Evolutionary conservation across 2,888 invertebrate species (phyloP).

Genomic region (Glaucopsyche alexis): DNA sequence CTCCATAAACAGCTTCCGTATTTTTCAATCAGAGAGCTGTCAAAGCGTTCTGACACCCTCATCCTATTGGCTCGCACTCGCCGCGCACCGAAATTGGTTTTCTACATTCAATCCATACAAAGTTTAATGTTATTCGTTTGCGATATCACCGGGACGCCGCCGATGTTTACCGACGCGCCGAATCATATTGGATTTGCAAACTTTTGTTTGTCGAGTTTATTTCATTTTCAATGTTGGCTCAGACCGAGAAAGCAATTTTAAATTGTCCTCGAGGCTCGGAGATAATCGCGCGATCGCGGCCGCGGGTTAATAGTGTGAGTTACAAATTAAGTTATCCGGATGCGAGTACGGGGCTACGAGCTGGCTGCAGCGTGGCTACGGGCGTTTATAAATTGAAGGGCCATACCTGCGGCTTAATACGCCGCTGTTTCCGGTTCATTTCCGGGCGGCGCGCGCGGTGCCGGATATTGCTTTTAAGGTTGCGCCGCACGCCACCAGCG

Average conservation of each 20-base stretch:
- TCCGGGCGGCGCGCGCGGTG: slow-evolving; percentile 77
- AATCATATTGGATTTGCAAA: slow-evolving; percentile 81
- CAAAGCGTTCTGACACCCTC: slow-evolving; percentile 82
- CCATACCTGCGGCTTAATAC: slow-evolving; percentile 81
- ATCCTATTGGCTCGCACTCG: slow-evolving; percentile 80
- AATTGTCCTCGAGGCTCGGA: slow-evolving; percentile 58
- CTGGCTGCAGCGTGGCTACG: slow-evolving; percentile 57
- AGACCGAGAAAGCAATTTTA: slow-evolving; percentile 74
- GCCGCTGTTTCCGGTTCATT: slow-evolving; percentile 81
- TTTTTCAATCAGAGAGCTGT: slow-evolving; percentile 83
- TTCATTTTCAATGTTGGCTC: slow-evolving; percentile 70
- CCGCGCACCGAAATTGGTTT: slow-evolving; percentile 81
- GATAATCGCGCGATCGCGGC: neutral
- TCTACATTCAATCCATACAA: slow-evolving; percentile 81
- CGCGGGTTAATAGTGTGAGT: slow-evolving; percentile 43
- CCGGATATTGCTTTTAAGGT: slow-evolving; percentile 82
- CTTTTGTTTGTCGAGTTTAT: slow-evolving; percentile 80
- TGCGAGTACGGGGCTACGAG: slow-evolving; percentile 54
- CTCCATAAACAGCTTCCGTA: slow-evolving; percentile 81
- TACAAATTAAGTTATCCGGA: slow-evolving; percentile 71
- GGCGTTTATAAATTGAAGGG: slow-evolving; percentile 80
- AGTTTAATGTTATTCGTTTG: slow-evolving; percentile 81
- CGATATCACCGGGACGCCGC: slow-evolving; percentile 77
- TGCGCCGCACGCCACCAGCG: slow-evolving; percentile 67
- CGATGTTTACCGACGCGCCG: slow-evolving; percentile 79